These are phyloP conservation scores for Leucozona laternaria DNA, from an alignment of 2,888 invertebrate genomes.

Conservation along the genomic window DNA sequence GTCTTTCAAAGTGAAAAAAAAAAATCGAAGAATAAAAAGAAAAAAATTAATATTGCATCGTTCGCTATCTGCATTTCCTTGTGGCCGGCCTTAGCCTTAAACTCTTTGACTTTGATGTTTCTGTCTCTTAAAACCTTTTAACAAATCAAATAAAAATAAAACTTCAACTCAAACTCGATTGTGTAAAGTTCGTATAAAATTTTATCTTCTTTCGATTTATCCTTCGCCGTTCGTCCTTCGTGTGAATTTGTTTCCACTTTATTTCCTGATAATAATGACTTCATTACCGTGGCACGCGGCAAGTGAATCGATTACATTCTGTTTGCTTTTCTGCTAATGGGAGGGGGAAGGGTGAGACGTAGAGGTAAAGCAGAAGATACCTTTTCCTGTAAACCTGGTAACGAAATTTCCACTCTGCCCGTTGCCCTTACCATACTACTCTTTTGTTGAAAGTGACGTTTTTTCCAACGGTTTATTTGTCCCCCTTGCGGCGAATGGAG, in stretches of 20 bases:
- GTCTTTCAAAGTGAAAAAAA: no score
- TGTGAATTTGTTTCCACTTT: slow-evolving; percentile 75
- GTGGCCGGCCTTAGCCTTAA: slow-evolving; percentile 3
- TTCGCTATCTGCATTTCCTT: background rate
- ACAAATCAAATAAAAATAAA: background rate
- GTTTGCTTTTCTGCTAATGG: slow-evolving; percentile 29
- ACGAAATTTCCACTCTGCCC: background rate
- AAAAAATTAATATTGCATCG: no score
- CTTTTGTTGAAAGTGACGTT: background rate
- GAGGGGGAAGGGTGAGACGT: background rate
- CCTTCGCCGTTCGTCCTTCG: slow-evolving; percentile 49
- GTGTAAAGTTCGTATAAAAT: slow-evolving; percentile 35
- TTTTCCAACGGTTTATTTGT: background rate
- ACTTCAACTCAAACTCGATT: slow-evolving; percentile 2
- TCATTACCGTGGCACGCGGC: slow-evolving; percentile 72
- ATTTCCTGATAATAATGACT: slow-evolving; percentile 76
- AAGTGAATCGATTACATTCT: slow-evolving; percentile 70
- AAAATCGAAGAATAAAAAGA: no score
- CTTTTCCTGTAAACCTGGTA: no score
- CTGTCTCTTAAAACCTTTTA: slow-evolving; percentile 3
- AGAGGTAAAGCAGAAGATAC: background rate
- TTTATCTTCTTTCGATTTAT: slow-evolving; percentile 58
- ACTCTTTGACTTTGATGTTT: no score
- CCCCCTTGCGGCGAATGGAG: background rate
- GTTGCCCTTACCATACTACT: background rate